A percentile compares a stretch with the other conserved stretches of the same genome.
Evolutionary conservation across 2,113 vertebrate genomes (phyloP).

Genomic region (Leucosticte australis): DNA sequence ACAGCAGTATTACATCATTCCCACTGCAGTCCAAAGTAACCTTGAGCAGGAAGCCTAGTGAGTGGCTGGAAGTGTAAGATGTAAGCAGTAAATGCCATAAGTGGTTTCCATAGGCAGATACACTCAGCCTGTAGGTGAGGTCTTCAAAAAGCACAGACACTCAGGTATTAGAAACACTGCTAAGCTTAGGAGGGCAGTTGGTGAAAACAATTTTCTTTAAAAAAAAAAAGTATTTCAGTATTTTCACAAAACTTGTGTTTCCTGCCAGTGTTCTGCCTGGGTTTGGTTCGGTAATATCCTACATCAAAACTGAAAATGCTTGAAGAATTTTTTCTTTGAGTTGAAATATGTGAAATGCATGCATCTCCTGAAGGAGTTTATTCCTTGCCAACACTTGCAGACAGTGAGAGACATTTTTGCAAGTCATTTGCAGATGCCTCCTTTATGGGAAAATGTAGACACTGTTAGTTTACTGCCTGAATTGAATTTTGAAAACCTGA

Average conservation of each 20-base stretch:
- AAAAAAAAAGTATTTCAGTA: background rate
- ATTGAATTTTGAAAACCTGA: slow-evolving; percentile 44
- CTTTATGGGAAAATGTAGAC: slow-evolving; percentile 8
- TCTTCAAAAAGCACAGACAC: background rate
- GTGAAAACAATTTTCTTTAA: background rate
- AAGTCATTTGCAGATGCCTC: slow-evolving; percentile 51
- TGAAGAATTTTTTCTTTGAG: background rate
- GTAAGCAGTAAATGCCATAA: background rate
- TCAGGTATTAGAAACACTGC: background rate
- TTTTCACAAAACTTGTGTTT: background rate
- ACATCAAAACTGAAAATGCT: background rate
- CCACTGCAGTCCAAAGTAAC: background rate
- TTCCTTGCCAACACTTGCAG: slow-evolving; percentile 51
- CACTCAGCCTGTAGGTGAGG: background rate
- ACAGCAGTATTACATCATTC: slow-evolving; percentile 8
- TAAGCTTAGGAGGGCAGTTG: background rate
- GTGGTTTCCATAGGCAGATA: background rate
- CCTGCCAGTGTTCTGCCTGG: background rate
- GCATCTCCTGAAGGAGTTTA: slow-evolving; percentile 33
- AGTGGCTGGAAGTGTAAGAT: background rate
- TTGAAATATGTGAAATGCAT: slow-evolving; percentile 37
- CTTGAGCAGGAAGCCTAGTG: background rate
- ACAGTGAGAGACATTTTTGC: slow-evolving; percentile 63
- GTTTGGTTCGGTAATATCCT: background rate
- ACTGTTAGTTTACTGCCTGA: slow-evolving; percentile 30